A percentile compares a stretch with the other conserved stretches of the same genome.
phyloP scores from a whole-genome alignment of 2,888 invertebrate genomes.

The Ischnus inquisitorius region DNA sequence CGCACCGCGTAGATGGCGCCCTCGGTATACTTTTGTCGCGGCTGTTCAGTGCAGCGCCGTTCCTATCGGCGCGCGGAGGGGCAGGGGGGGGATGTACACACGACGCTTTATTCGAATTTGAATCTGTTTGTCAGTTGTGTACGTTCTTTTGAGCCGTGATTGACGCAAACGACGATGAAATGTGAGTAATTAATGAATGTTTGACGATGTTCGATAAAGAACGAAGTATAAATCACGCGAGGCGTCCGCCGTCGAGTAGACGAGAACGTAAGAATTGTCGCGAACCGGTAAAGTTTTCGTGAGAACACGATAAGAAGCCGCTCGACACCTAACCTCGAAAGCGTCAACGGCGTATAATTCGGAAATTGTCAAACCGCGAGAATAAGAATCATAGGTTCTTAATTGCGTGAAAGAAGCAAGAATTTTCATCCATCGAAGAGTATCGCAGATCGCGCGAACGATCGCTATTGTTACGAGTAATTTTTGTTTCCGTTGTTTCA shows the following conservation, averaged over 20 bases:
- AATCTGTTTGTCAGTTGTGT: slow-evolving; percentile 16
- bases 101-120: slow-evolving; percentile 34
- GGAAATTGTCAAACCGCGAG: neutral
- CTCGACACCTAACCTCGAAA: neutral
- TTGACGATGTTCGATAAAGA: neutral
- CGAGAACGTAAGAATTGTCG: neutral
- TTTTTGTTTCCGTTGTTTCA: neutral
- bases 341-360: neutral
- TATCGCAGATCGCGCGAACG: neutral
- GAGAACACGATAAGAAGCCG: neutral
- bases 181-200: neutral
- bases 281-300: neutral
- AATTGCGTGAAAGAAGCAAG: neutral
- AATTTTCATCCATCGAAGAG: neutral
- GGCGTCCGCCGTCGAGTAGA: too few species aligned
- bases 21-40: too few species aligned
- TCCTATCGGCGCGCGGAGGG: too few species aligned
- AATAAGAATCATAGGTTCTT: neutral
- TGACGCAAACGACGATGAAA: slow-evolving; percentile 5
- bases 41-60: too few species aligned
- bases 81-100: too few species aligned
- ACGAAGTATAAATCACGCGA: neutral
- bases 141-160: neutral
- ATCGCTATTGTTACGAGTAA: neutral
- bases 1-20: too few species aligned